These are phyloP conservation scores for Sebastes steindachneri DNA, from an alignment of 2,797 vertebrate species.

Conservation along the genomic window DNA sequence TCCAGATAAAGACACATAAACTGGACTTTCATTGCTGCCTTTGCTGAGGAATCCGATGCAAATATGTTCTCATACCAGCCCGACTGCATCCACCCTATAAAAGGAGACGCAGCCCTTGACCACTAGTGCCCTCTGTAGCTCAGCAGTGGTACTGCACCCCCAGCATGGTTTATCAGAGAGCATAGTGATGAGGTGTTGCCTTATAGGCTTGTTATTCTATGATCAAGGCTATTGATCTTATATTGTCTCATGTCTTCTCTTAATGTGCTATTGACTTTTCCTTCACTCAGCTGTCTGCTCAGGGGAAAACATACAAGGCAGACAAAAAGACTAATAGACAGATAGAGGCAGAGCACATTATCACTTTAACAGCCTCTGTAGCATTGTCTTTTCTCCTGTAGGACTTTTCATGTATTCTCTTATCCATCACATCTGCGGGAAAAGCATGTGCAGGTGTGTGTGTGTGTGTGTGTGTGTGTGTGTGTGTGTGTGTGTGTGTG, in stretches of 20 bases:
- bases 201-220: constrained; percentile 24
- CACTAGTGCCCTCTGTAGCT: constrained; percentile 43
- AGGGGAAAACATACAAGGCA: constrained; percentile 7
- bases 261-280: constrained; percentile 56
- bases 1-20: background rate
- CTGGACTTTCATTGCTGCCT: background rate
- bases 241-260: constrained; percentile 47
- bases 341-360: constrained; percentile 4
- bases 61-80: background rate
- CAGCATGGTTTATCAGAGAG: background rate
- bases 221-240: constrained; percentile 63
- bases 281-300: constrained; percentile 35
- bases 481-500: background rate
- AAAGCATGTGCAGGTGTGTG: too few relatives aligned
- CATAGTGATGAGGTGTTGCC: constrained; percentile 12
- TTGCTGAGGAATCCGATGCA: background rate
- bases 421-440: background rate
- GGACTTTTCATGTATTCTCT: background rate
- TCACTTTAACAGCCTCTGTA: background rate
- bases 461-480: background rate
- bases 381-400: background rate
- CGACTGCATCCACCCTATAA: background rate
- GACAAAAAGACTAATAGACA: constrained; percentile 16
- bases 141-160: background rate
- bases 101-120: constrained; percentile 9